Evolutionary conservation across 2,113 vertebrate genomes (phyloP), one percentile per base, ranked within the genome.

Genomic region (Mustelus asterias): DNA sequence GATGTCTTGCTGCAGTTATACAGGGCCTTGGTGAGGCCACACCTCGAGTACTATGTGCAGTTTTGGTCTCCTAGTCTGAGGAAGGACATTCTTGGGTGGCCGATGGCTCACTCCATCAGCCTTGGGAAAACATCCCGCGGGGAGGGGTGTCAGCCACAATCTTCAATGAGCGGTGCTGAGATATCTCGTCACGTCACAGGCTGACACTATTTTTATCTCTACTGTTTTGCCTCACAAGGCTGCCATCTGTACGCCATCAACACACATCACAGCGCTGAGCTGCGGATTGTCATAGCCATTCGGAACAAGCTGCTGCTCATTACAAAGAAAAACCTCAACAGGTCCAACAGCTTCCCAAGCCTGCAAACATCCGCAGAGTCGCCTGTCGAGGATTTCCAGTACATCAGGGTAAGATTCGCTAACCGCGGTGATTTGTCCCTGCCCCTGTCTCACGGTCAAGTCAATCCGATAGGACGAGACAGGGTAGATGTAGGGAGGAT

Each of bases 231-330:
- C 86, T 90, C 95, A 60, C 96, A 97, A 99, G 99, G 99, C 96
- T 99, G 99, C 97, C 99, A 99, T 97, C 96, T 99, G 96, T 99
- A 99, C 92, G 98, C 99, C 96, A 98, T 99, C 97, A 99, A 99
- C 97, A 99, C 99, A 85, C 99, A 99, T 97, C 98, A 99, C n/a
- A 97, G 98, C 96, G 98, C 96, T 0, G 98, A 99, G 96, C 97
- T 99, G 96, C 98, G 99, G 96, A 98, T 99, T 22, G 98, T 99
- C 65, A 98, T 97, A 20, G 99, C 99, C 96, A 99, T 99, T 97
- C 98, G 99, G 96, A 99, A 99, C 97, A 99, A 99, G 97, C 98
- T 99, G 33, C 99, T 99, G 96, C 98, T 99, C 89, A 97, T 99
- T 97, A 99, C 98, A 96, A 98, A 98, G 97, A 99, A 98, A 96